Percentiles rank a stretch among this genome's conserved stretches.
phyloP scores from a whole-genome alignment of 2,888 invertebrate genomes.

The Andrena flavipes region DNA sequence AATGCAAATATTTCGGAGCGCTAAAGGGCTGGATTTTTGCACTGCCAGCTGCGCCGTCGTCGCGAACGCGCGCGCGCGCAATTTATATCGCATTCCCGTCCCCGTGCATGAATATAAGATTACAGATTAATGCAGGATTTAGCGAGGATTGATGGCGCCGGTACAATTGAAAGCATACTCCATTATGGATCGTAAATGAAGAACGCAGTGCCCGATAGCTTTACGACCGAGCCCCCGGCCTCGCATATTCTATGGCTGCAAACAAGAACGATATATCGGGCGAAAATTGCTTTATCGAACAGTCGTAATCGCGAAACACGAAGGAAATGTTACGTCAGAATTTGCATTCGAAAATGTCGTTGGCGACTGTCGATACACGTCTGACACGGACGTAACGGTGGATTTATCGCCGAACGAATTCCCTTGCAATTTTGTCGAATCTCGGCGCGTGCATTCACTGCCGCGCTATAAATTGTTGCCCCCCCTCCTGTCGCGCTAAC shows the following conservation, averaged over 20 bases:
- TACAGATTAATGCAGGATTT: constrained; percentile 45
- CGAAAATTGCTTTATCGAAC: background rate
- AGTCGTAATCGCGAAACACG: constrained; percentile 9
- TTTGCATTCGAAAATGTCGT: constrained; percentile 24
- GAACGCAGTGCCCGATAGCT: background rate
- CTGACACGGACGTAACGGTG: constrained; percentile 13
- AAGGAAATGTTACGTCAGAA: background rate
- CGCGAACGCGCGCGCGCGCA: constrained; percentile 13
- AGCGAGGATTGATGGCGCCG: constrained; percentile 18
- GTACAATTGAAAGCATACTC: background rate
- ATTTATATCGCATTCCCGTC: constrained; percentile 41
- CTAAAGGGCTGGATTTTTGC: constrained; percentile 36
- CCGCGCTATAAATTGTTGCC: background rate
- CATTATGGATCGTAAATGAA: constrained; percentile 9
- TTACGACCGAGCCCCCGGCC: background rate
- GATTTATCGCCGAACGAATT: constrained; percentile 15
- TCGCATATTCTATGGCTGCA: background rate
- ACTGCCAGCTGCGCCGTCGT: constrained; percentile 35
- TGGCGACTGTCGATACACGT: background rate
- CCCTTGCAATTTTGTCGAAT: background rate
- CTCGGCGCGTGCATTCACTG: background rate
- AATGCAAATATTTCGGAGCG: constrained; percentile 28
- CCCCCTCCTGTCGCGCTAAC: too few species aligned
- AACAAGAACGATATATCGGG: background rate
- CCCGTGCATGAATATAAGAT: constrained; percentile 14